Conservation (phyloP, 2,113 vertebrate species). For the Stegostoma tigrinum region DNA sequence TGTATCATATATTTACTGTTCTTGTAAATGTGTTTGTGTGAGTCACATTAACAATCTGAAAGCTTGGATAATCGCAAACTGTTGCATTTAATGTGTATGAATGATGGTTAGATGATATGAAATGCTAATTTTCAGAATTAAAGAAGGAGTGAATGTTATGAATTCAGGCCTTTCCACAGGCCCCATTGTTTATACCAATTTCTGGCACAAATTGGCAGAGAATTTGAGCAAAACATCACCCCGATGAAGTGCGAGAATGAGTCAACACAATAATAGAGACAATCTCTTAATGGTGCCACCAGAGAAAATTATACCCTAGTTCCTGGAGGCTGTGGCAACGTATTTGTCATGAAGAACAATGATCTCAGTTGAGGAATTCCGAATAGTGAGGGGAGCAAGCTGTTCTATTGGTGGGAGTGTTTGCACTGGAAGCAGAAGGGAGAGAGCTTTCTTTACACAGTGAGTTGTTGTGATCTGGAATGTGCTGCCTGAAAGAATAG, state of each 20-base stretch:
- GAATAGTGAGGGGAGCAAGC: not conserved
- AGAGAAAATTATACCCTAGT: not conserved
- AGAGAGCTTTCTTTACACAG: not conserved
- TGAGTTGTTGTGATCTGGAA: not conserved
- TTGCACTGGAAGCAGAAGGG: not conserved
- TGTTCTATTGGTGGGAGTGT: not conserved
- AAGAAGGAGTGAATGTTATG: not conserved
- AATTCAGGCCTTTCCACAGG: not conserved
- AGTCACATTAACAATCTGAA: not conserved
- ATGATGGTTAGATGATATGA: not conserved
- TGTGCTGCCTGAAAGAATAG: too few relatives aligned
- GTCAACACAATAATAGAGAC: not conserved
- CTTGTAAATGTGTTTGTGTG: not conserved
- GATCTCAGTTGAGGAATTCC: not conserved
- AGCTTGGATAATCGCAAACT: not conserved
- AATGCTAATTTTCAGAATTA: not conserved
- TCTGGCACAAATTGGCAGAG: not conserved
- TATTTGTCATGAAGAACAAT: not conserved
- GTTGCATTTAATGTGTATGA: not conserved
- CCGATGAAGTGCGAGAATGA: not conserved
- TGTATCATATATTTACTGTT: not conserved
- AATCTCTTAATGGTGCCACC: not conserved
- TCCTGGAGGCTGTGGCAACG: not conserved
- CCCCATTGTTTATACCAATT: not conserved
- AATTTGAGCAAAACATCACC: not conserved